A percentile compares a stretch with the other conserved stretches of the same genome.
Conservation (phyloP, 2,113 vertebrate species). For the Pseudonaja textilis region DNA sequence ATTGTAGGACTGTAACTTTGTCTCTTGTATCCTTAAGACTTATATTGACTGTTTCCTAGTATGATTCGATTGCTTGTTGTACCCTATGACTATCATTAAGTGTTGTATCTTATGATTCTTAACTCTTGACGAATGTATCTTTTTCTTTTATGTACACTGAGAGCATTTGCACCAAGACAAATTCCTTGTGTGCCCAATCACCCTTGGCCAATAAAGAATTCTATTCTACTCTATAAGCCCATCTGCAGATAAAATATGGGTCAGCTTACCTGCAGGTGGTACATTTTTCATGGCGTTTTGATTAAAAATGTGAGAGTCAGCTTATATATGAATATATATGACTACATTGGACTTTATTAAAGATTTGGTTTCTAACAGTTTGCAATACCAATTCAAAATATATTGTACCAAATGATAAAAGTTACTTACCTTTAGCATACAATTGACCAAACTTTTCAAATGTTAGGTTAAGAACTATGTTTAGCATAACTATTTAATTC, state of each 20-base stretch:
- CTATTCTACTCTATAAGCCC: not conserved
- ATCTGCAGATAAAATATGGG: not conserved
- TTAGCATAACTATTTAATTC: not conserved
- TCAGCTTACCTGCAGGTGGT: not conserved
- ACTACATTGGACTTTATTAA: not conserved
- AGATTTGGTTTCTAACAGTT: not conserved
- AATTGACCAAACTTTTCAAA: not conserved
- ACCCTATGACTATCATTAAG: no score
- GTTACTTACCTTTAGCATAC: not conserved
- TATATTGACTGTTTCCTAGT: no score
- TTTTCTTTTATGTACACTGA: no score
- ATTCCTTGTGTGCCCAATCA: no score
- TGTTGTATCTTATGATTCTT: no score
- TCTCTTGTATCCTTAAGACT: no score
- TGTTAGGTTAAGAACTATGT: not conserved
- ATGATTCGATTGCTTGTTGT: no score
- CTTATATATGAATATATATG: not conserved
- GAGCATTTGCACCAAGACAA: no score
- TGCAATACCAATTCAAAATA: not conserved
- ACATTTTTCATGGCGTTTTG: not conserved
- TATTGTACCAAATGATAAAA: not conserved
- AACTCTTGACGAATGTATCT: no score
- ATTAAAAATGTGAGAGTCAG: not conserved
- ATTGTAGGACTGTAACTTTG: no score
- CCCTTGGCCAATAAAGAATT: no score